Evolutionary conservation across 92 coral and sea anemone genomes (phyloP), one percentile per base, ranked within the genome.

Genomic region (Isaurus tuberculatus): DNA sequence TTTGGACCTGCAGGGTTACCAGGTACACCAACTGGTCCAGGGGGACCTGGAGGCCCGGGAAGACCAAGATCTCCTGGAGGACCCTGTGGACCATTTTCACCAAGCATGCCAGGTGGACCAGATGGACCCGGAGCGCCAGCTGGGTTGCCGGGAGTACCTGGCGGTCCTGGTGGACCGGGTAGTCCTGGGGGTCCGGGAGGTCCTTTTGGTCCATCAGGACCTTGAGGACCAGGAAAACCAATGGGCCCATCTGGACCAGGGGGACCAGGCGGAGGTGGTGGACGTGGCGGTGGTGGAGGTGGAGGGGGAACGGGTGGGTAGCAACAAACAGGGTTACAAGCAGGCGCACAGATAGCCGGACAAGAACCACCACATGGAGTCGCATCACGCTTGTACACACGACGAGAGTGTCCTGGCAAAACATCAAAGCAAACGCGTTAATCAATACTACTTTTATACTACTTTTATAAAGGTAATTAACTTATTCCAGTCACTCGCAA

Each of bases 161-260:
- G 86, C 10, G 79, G 34, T 13, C 93, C 93, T 2, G 89, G 91
- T 10, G 74, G 72, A 46, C 98, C 98, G 11, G 89, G 92, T 5
- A 93, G 91, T 28, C 98, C 98, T 13, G 94, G 91, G 57, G 90
- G 89, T 70, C 98, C 98, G 27, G 86, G 91, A 31, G 91, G 85
- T 72, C 98, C 98, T 4, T 83, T 61, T 17, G 82, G 74, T 69
- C 98, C 98, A 49, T 89, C 87, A 73, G 89, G 88, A 31, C 98
- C 98, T 27, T 87, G 87, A 25, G 89, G 69, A 26, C 98, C 98
- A n/a, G 92, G 92, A 55, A 85, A 85, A 22, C 98, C 98, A 1
- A 88, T 73, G 66, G 86, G 87, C 33, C 96, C 94, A 13, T 89
- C 34, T 32, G 87, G 83, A 48, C 95, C 95, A 17, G 93, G 92